Base-by-base conservation (phyloP, 2,888 invertebrate species). In the Callinectes sapidus region DNA sequence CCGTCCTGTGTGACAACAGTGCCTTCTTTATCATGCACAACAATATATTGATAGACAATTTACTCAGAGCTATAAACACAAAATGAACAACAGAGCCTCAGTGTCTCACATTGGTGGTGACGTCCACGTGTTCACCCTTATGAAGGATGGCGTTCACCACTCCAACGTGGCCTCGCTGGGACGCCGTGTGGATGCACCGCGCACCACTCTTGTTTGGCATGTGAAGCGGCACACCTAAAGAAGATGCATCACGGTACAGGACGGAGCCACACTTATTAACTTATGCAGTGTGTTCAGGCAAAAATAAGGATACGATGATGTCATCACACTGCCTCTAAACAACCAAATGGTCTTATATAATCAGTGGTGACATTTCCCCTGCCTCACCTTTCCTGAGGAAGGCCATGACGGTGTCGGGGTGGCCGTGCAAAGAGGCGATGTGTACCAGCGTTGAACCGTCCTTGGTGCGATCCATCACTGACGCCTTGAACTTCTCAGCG, bases 161-260 rank as follows among this genome's bases (percentile, higher is more conserved):
- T 54, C 99, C 98, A 8, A 99, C 98, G 95, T 99, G 99, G 0
- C 99, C 99, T 95, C 98, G 98, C 95, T 98, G 97, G 18, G 99
- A 99, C 0, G 99, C 99, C 0, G 99, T 99, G 96, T 99, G 99
- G 95, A 99, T 98, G 95, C 99, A 99, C 93, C 99, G 97, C 0
- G 99, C 99, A 48, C 99, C 99, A 95, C 97, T 97, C 97, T 99
- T 99, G 96, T 99, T 99, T 94, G 99, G 99, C 99, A 99, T 99
- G 95, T 99, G 99, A 39, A 99, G 97, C 95, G 99, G 99, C 71
- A 99, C 99, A 18, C 99, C 99, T 94, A 91, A 23, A 61, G 71
- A n/a, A 71, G n/a, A 71, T 28, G n/a, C 71, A 71, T 2, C 71
- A 71, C 28, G 23, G n/a, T 71, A 71, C 8, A 71, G 71, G n/a